phyloP scores from a whole-genome alignment of 2,888 invertebrate genomes.

The Kryphioiulus occultus region DNA sequence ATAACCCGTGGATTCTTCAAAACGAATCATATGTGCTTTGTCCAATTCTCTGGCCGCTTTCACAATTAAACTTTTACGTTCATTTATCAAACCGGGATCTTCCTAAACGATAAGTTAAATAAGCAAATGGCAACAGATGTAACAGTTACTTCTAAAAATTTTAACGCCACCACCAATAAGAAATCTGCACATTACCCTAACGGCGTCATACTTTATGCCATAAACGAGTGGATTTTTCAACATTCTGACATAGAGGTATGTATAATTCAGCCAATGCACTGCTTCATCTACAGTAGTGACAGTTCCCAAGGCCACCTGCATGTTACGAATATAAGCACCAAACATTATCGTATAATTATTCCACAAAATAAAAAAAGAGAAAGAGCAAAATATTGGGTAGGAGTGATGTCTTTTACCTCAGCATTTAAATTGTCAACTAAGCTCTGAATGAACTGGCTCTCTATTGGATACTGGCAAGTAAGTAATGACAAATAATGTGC shows the following conservation, averaged over 20 bases:
- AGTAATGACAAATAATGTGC: conserved; percentile 91
- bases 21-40: conserved; percentile 92
- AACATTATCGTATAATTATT: neutral
- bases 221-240: conserved; percentile 85
- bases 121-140: neutral
- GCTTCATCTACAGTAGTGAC: conserved; percentile 95
- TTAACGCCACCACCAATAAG: conserved; percentile 37
- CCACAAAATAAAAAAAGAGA: neutral
- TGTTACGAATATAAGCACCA: conserved; percentile 54
- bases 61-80: conserved; percentile 79
- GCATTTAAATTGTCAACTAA: conserved; percentile 97
- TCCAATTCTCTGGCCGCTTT: conserved; percentile 85
- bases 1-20: conserved; percentile 82
- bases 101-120: conserved; percentile 65
- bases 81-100: conserved; percentile 80
- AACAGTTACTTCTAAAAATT: neutral
- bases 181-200: conserved; percentile 60
- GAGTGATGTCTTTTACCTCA: conserved; percentile 71
- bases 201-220: conserved; percentile 70
- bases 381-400: neutral
- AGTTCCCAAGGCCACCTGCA: conserved; percentile 88
- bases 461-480: conserved; percentile 97
- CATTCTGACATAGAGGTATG: conserved; percentile 94
- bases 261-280: conserved; percentile 97
- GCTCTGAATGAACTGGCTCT: conserved; percentile 92